Base-by-base conservation (phyloP, 2,113 vertebrate species). In the Atrichornis clamosus region DNA sequence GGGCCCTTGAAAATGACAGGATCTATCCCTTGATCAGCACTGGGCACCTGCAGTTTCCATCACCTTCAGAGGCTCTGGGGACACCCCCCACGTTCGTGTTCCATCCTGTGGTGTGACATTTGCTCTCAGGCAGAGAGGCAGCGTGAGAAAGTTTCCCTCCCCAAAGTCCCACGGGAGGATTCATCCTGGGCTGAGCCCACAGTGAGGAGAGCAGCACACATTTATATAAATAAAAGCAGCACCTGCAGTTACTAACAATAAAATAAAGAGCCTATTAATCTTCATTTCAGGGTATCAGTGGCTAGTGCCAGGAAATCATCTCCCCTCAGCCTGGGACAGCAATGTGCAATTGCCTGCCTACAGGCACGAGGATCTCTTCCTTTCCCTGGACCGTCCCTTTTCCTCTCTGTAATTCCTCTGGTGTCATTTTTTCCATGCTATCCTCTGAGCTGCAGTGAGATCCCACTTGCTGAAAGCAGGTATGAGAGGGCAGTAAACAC, bases 251-350 rank as follows among this genome's bases (percentile, higher is more conserved):
- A 23, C 84, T 85, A 94, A 93, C 84, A 94, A 82, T 89, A 73
- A 95, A 95, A 89, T 91, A 95, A 95, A 88, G 49, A 90, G 23
- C 44, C 80, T 59, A 95, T 96, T 96, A 96, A 96, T 95, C 95
- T 92, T 92, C 83, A 91, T 87, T 91, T 70, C 86, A 89, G 56
- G 37, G 73, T 75, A 82, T 89, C 41, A 28, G 78, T 2, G 3
- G 55, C 63, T 39, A 87, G n/a, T 62, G 84, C 55, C 90, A 87
- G 94, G 80, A 96, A 96, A 87, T 85, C 68, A 76, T 33, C 41
- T 95, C 65, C 67, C 69, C 52, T 21, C 68, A 67, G 85, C 47
- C 52, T 23, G 69, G 79, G 85, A 77, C 6, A 20, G 92, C 56
- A 73, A 22, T 13, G 28, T 5, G 5, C 7, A 10, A 84, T 37